Evolutionary conservation across 2,888 invertebrate genomes (phyloP), one percentile per base, ranked within the genome.

Genomic region (Idaea dimidiata): DNA sequence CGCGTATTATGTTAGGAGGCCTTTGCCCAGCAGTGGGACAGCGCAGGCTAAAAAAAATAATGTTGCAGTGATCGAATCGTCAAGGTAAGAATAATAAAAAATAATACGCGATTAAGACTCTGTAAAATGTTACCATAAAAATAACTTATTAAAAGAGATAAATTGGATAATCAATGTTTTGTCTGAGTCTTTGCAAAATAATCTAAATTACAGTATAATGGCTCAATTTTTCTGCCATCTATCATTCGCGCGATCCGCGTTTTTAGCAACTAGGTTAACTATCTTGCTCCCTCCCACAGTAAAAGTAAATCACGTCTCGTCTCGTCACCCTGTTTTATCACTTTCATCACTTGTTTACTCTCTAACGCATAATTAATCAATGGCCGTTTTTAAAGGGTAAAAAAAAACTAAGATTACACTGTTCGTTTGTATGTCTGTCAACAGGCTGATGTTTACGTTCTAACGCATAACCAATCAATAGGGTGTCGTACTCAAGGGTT

Each of bases 301-400:
- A 78, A 81, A 80, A 81, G 80, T 76, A 75, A 76, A 75, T 73
- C 73, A 72, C 73, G 63, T 71, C 70, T 75, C 63, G 64, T 72
- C 73, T 72, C 67, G 66, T 72, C 74, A 72, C 62, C 66, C 43
- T 43, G 43, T 43, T 14, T 76, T 80, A 82, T 81, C 81, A 76
- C 81, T 83, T 81, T 81, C 79, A 79, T 82, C 78, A 66, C 60
- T 70, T 60, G 71, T 71, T 73, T 76, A 72, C 76, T 72, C 69
- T 76, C 77, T 79, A 77, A 80, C 76, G 76, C 69, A 70, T 77
- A 62, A 76, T 77, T 81, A 80, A 81, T 81, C 80, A 75, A 78
- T 70, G 69, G 76, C 74, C 62, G 61, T 69, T 60, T 3, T 62
- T 59, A 10, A 43, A 0, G 31, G 43, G 14, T 8, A 43, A 2